A percentile compares a stretch with the other conserved stretches of the same genome.
Evolutionary conservation across 2,888 invertebrate genomes (phyloP).

Genomic region (Amiota mariae): DNA sequence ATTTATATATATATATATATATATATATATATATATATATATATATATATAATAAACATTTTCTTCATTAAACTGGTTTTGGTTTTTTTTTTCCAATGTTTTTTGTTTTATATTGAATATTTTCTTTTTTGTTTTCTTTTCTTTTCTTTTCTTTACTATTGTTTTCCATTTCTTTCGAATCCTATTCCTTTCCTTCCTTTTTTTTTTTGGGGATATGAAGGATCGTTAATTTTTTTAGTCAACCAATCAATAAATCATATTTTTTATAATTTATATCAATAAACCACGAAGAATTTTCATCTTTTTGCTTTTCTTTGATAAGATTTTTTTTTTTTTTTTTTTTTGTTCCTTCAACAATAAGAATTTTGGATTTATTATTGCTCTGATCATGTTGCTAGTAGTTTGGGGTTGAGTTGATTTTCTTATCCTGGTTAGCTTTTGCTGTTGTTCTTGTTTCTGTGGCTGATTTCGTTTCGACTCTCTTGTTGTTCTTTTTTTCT

Average conservation of each 20-base stretch:
- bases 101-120: background rate
- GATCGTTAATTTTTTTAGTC: background rate
- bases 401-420: background rate
- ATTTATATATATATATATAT: background rate
- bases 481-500: conserved; percentile 32
- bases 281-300: too few species aligned
- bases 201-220: too few species aligned
- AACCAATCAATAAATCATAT: background rate
- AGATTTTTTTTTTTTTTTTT: conserved; percentile 12
- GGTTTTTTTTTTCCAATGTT: too few species aligned
- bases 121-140: background rate
- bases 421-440: conserved; percentile 35
- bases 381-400: too few species aligned
- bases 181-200: too few species aligned
- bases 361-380: too few species aligned
- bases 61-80: too few species aligned
- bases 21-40: background rate
- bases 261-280: background rate
- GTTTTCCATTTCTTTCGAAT: too few species aligned
- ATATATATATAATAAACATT: background rate
- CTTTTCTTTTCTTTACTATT: too few species aligned
- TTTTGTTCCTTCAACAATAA: conserved; percentile 10
- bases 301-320: conserved; percentile 25
- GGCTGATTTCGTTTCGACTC: conserved; percentile 22
- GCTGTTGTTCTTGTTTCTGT: conserved; percentile 34